Evolutionary conservation across 2,888 invertebrate genomes (phyloP).

Genomic region (Thysanoteuthis rhombus): DNA sequence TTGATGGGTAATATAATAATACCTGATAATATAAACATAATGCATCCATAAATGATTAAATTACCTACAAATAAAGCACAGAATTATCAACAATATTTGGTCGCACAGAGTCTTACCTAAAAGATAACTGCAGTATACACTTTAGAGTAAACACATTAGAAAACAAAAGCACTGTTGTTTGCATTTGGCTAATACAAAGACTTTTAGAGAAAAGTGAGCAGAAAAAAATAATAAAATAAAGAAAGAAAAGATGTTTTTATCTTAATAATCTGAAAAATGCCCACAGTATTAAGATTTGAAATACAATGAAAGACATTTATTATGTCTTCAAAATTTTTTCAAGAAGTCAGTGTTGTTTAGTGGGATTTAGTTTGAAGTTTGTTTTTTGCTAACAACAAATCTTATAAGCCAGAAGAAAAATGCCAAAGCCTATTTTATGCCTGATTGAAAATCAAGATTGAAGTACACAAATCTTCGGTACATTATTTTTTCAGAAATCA

Average conservation of each 20-base stretch:
- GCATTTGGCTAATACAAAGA: too few species aligned
- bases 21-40: too few species aligned
- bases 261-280: neutral
- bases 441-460: neutral
- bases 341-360: neutral
- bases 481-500: neutral
- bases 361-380: neutral
- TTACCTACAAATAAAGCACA: too few species aligned
- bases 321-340: neutral
- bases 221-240: neutral
- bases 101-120: too few species aligned
- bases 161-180: too few species aligned
- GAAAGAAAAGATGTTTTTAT: neutral
- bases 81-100: too few species aligned
- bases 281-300: neutral
- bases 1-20: too few species aligned
- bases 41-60: too few species aligned
- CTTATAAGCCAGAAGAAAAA: neutral
- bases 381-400: neutral
- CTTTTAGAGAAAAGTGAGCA: too few species aligned
- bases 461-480: neutral
- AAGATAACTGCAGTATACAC: too few species aligned
- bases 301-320: neutral
- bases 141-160: too few species aligned
- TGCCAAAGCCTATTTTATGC: neutral